Conservation (phyloP, 92 coral and sea anemone genomes). For the Montipora capitata region DNA sequence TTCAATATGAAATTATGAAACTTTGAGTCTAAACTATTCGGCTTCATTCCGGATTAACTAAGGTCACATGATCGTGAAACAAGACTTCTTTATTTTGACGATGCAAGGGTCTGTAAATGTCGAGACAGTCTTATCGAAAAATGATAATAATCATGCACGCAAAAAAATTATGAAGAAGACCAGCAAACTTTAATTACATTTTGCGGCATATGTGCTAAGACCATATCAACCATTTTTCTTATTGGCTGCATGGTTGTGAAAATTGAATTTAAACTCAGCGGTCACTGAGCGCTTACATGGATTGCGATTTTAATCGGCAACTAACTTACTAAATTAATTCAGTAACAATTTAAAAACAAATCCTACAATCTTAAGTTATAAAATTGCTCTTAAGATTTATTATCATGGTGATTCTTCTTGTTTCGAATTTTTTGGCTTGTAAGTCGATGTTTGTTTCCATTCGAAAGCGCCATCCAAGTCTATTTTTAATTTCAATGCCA, state of each 20-base stretch:
- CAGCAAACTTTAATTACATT: background rate
- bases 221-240: background rate
- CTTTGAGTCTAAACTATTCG: background rate
- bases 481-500: constrained; percentile 50
- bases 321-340: too few species aligned
- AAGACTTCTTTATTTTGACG: too few species aligned
- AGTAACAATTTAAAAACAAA: too few species aligned
- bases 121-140: background rate
- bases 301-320: too few species aligned
- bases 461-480: constrained; percentile 78
- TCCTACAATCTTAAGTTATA: background rate
- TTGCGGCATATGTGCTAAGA: background rate
- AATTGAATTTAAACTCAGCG: too few species aligned
- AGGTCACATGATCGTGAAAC: background rate
- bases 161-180: background rate
- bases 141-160: too few species aligned
- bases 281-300: too few species aligned
- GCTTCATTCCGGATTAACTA: background rate
- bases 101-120: background rate
- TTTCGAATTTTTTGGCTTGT: background rate
- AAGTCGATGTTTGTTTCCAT: constrained; percentile 52
- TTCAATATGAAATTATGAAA: background rate
- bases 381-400: background rate
- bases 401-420: background rate
- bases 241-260: background rate